Conservation (phyloP, 2,113 vertebrate species). For the Chloebia gouldiae region DNA sequence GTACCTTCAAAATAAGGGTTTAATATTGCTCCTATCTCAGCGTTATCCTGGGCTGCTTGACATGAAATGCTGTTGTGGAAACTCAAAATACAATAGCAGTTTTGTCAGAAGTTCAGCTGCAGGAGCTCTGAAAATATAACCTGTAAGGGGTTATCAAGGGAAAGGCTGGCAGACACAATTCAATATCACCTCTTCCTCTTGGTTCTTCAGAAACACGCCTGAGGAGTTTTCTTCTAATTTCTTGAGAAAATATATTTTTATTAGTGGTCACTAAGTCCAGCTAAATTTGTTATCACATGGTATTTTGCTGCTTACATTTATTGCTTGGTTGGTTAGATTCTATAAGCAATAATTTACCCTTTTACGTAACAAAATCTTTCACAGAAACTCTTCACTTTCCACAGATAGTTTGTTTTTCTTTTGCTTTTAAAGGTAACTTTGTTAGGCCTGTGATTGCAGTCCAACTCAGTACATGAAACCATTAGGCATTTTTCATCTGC, state of each 20-base stretch:
- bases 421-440: not conserved
- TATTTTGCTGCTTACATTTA: not conserved
- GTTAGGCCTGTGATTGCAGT: not conserved
- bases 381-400: not conserved
- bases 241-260: not conserved
- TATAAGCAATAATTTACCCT: not conserved
- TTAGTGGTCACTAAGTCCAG: not conserved
- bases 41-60: not conserved
- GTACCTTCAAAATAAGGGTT: not conserved
- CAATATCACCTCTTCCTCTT: not conserved
- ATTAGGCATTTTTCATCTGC: not conserved
- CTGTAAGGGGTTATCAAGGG: not conserved
- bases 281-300: not conserved
- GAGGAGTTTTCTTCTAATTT: not conserved
- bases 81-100: not conserved
- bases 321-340: not conserved
- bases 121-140: not conserved
- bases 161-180: not conserved
- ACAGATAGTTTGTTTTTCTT: not conserved
- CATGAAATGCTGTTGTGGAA: not conserved
- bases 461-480: not conserved
- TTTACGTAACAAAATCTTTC: not conserved
- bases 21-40: not conserved
- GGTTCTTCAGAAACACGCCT: not conserved
- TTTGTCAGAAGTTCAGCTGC: not conserved